Percentiles rank a stretch among this genome's conserved stretches.
phyloP scores from a whole-genome alignment of 2,797 vertebrate genomes.

The Pelodytes ibericus region DNA sequence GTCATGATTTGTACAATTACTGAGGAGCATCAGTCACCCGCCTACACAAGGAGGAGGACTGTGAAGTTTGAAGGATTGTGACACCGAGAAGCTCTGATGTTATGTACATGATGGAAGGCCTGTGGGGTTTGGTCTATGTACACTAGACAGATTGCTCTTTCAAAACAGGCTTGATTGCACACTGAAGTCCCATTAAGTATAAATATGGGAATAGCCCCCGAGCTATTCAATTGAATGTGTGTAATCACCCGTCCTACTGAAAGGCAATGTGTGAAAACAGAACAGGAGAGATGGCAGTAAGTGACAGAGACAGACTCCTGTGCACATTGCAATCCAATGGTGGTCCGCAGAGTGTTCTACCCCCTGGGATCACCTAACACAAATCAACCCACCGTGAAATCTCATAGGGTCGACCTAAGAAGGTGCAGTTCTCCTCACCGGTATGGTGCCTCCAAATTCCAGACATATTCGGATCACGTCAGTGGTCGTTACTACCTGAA shows the following conservation, averaged over 20 bases:
- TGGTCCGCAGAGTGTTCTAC: not conserved
- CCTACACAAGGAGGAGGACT: not conserved
- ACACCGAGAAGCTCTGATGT: not conserved
- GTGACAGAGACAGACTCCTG: not conserved
- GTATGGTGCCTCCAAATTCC: too few species aligned
- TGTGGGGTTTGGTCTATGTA: conserved; percentile 7
- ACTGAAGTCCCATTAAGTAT: conserved; percentile 10
- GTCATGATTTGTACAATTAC: not conserved
- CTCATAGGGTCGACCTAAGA: not conserved
- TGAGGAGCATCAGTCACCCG: not conserved
- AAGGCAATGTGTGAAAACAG: not conserved
- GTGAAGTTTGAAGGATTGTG: not conserved
- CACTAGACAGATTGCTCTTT: conserved; percentile 4
- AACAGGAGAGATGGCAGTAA: not conserved
- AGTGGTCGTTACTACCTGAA: too few species aligned
- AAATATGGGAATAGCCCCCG: conserved; percentile 11
- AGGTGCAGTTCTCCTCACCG: too few species aligned
- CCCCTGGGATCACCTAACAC: not conserved
- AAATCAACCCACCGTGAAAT: not conserved
- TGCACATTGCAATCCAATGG: not conserved
- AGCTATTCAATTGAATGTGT: conserved; percentile 3
- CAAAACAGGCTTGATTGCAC: conserved; percentile 3
- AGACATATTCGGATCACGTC: too few species aligned
- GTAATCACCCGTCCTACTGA: not conserved
- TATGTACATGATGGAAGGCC: conserved; percentile 2